phyloP scores from a whole-genome alignment of 2,797 vertebrate species.

The Poecilia wingei region DNA sequence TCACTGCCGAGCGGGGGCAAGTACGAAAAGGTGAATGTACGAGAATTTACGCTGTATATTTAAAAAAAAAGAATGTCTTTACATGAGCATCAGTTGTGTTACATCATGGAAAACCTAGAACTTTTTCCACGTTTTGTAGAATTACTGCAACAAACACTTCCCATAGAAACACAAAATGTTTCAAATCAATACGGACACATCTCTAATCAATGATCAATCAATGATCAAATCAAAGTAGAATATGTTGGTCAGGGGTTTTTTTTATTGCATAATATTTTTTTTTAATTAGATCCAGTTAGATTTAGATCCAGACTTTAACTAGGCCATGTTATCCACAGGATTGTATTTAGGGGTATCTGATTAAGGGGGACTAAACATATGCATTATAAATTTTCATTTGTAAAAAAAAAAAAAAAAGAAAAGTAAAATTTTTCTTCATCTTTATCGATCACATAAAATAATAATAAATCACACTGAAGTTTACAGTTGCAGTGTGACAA shows the following conservation, averaged over 20 bases:
- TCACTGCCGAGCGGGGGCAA: slow-evolving; percentile 89
- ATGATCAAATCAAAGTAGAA: not conserved
- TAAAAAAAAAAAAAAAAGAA: not conserved
- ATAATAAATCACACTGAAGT: not conserved
- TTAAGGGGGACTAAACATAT: not conserved
- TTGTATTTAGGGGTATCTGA: not conserved
- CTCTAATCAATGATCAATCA: too few species aligned
- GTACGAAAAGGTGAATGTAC: slow-evolving; percentile 80
- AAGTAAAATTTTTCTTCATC: not conserved
- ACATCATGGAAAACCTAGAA: not conserved
- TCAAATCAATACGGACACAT: too few species aligned
- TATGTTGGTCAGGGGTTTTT: not conserved
- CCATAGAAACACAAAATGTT: too few species aligned
- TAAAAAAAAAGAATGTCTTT: not conserved
- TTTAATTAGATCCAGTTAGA: not conserved
- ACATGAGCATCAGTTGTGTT: not conserved
- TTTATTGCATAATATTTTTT: not conserved
- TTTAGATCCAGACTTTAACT: not conserved
- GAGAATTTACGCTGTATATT: not conserved
- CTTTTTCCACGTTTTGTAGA: not conserved
- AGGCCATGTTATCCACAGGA: not conserved
- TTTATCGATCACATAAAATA: not conserved
- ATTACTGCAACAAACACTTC: not conserved
- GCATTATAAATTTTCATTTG: not conserved
- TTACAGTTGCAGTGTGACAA: not conserved